Conservation (phyloP, 2,113 vertebrate species). For the Tupaia chinensis region DNA sequence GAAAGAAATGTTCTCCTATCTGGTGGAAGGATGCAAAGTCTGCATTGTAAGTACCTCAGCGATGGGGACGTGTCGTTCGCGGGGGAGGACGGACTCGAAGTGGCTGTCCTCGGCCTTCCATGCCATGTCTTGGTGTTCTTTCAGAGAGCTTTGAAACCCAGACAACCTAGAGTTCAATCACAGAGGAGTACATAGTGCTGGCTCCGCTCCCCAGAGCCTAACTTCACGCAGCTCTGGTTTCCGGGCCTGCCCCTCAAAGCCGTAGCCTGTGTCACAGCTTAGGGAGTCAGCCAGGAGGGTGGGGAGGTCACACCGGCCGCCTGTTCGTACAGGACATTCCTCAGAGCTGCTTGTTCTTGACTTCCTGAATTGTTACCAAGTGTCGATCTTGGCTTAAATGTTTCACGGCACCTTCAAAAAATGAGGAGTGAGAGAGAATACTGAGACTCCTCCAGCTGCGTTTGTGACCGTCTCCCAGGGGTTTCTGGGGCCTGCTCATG, state of each 20-base stretch:
- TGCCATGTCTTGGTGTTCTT: not conserved
- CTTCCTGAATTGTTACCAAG: slow-evolving; percentile 24
- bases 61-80: not conserved
- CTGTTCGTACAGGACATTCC: not conserved
- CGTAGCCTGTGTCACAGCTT: not conserved
- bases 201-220: not conserved
- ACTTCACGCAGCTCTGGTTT: not conserved
- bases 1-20: slow-evolving; percentile 93
- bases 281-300: not conserved
- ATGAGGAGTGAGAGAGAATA: not conserved
- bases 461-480: not conserved
- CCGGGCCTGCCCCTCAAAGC: not conserved
- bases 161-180: slow-evolving; percentile 29
- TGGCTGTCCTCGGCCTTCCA: slow-evolving; percentile 5
- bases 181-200: not conserved
- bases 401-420: not conserved
- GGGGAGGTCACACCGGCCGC: not conserved
- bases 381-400: not conserved
- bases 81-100: not conserved
- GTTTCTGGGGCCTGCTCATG: not conserved
- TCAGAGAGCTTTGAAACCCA: slow-evolving; percentile 6
- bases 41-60: slow-evolving; percentile 90
- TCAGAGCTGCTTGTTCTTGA: not conserved
- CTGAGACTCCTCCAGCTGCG: not conserved
- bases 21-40: slow-evolving; percentile 95